These are phyloP conservation scores for Scrobipalpa atriplicella DNA, from an alignment of 2,888 invertebrate genomes.

Conservation along the genomic window DNA sequence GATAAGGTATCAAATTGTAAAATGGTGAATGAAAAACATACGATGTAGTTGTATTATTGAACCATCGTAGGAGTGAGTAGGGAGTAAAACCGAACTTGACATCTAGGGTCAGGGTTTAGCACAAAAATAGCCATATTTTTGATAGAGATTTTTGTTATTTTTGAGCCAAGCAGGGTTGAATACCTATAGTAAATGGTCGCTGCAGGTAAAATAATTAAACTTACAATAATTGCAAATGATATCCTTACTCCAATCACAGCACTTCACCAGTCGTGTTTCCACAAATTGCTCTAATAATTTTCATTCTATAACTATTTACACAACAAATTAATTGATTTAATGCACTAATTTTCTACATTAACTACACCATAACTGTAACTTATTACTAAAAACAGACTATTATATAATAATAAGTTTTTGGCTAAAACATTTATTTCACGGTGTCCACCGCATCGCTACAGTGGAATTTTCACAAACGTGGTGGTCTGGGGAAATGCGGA, in stretches of 20 bases:
- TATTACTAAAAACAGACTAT: conserved; percentile 12
- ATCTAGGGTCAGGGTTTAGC: conserved; percentile 4
- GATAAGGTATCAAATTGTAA: too few relatives aligned
- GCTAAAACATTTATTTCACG: conserved; percentile 26
- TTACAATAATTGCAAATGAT: conserved; percentile 1
- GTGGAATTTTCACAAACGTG: conserved; percentile 17
- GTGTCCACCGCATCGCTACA: conserved; percentile 29
- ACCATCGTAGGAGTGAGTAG: neutral
- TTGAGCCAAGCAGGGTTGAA: neutral
- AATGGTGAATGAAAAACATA: too few relatives aligned
- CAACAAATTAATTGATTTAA: conserved; percentile 28
- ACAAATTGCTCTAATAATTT: conserved; percentile 21
- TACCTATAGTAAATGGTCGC: neutral
- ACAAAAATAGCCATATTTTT: too few relatives aligned
- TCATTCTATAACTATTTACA: conserved; percentile 26
- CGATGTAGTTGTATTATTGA: too few relatives aligned
- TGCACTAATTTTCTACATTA: conserved; percentile 15
- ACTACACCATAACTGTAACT: conserved; percentile 17
- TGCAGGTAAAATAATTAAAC: neutral
- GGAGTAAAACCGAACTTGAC: conserved; percentile 5
- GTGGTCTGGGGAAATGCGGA: conserved; percentile 37
- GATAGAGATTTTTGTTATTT: too few relatives aligned
- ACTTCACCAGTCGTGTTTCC: conserved; percentile 19
- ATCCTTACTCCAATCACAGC: conserved; percentile 27
- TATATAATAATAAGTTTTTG: conserved; percentile 17